Conservation (phyloP, 2,797 vertebrate genomes). For the Catamblyrhynchus diadema region DNA sequence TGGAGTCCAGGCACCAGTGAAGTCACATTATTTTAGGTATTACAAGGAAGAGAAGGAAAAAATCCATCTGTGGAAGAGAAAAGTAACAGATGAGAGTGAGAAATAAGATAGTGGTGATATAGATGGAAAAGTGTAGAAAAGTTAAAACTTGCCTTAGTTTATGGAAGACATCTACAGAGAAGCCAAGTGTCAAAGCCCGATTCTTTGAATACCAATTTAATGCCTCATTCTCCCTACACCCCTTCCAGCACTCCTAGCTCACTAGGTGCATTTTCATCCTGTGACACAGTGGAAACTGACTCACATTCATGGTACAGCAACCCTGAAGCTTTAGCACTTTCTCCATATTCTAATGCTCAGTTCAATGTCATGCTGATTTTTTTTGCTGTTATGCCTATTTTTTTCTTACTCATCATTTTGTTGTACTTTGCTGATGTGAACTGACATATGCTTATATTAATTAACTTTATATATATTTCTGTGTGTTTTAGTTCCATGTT, state of each 20-base stretch:
- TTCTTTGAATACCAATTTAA: not conserved
- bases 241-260: not conserved
- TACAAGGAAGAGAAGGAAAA: not conserved
- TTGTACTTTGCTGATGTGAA: not conserved
- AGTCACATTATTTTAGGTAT: not conserved
- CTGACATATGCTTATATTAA: not conserved
- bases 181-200: not conserved
- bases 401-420: not conserved
- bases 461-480: conserved; percentile 4
- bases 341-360: not conserved
- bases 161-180: not conserved
- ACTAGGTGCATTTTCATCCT: not conserved
- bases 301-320: not conserved
- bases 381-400: not conserved
- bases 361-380: not conserved
- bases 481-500: conserved; percentile 79
- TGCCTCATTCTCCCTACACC: not conserved
- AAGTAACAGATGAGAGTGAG: not conserved
- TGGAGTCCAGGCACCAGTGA: not conserved
- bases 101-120: not conserved
- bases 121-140: not conserved
- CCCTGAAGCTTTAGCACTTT: not conserved
- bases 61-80: not conserved
- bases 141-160: not conserved
- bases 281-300: not conserved